Evolutionary conservation across 2,888 invertebrate genomes (phyloP).

Genomic region (Nasonovia ribisnigri): DNA sequence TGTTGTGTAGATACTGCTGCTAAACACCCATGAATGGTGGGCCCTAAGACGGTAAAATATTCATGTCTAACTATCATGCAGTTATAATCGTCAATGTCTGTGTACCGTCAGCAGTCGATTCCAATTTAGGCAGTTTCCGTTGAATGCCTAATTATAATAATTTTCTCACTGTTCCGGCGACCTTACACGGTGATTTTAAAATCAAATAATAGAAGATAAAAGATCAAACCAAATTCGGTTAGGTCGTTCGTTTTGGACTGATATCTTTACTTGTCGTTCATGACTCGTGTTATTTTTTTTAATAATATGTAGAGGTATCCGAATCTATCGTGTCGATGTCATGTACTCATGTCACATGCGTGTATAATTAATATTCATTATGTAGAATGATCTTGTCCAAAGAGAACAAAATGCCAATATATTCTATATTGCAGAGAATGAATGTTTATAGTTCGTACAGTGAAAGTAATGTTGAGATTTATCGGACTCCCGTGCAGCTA

Average conservation of each 20-base stretch:
- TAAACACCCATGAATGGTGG: slow-evolving; percentile 41
- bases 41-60: slow-evolving; percentile 25
- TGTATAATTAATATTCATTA: slow-evolving; percentile 10
- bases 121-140: slow-evolving; percentile 50
- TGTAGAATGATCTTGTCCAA: neutral
- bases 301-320: neutral
- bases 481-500: slow-evolving; percentile 50
- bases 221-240: slow-evolving; percentile 14
- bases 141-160: slow-evolving; percentile 56
- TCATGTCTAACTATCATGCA: slow-evolving; percentile 35
- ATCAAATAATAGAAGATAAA: slow-evolving; percentile 21
- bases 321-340: neutral
- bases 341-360: neutral
- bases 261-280: neutral
- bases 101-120: slow-evolving; percentile 20
- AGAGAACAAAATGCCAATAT: slow-evolving; percentile 7
- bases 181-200: slow-evolving; percentile 57
- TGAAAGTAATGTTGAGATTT: slow-evolving; percentile 57
- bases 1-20: slow-evolving; percentile 13
- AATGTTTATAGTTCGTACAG: neutral
- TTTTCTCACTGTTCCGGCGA: slow-evolving; percentile 33
- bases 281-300: slow-evolving; percentile 20
- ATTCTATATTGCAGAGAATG: neutral
- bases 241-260: slow-evolving; percentile 1
- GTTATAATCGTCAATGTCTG: slow-evolving; percentile 6